Percentiles rank a stretch among this genome's conserved stretches.
phyloP scores from a whole-genome alignment of 1,140 invertebrate species.

The Zaprionus vittiger region DNA sequence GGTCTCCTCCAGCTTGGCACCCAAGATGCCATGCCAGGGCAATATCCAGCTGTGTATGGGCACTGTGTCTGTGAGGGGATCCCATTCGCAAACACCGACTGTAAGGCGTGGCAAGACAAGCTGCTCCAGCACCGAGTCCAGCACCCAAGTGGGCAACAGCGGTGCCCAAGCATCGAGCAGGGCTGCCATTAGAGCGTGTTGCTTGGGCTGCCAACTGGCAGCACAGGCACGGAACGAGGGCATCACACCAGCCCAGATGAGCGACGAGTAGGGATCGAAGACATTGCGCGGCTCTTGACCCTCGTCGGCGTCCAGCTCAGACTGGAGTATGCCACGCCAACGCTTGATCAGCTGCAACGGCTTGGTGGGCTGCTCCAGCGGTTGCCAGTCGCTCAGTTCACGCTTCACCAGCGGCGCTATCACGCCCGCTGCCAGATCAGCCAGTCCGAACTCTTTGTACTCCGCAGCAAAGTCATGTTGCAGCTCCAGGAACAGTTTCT shows the following conservation, averaged over 20 bases:
- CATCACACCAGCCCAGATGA: conserved; percentile 96
- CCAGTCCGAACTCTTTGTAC: conserved; percentile 88
- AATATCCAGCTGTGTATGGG: conserved; percentile 98
- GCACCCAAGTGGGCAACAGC: conserved; percentile 92
- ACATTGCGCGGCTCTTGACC: conserved; percentile 85
- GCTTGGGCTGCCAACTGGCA: conserved; percentile 89
- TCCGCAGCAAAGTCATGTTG: conserved; percentile 86
- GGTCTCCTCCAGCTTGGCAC: conserved; percentile 88
- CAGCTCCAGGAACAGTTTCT: conserved; percentile 90
- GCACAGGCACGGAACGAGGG: conserved; percentile 86
- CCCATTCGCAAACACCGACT: conserved; percentile 94
- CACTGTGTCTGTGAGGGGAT: conserved; percentile 96
- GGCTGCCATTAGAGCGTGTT: conserved; percentile 90
- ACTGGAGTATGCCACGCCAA: conserved; percentile 89
- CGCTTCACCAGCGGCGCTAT: conserved; percentile 89
- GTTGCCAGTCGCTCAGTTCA: conserved; percentile 90
- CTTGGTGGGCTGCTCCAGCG: conserved; percentile 87
- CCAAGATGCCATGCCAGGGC: conserved; percentile 90
- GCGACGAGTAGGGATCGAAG: conserved; percentile 91
- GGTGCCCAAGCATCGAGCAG: conserved; percentile 93
- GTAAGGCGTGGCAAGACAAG: conserved; percentile 92
- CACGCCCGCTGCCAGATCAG: conserved; percentile 88
- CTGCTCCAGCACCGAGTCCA: conserved; percentile 93
- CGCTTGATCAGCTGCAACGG: conserved; percentile 89
- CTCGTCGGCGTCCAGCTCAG: conserved; percentile 34